A percentile compares a stretch with the other conserved stretches of the same genome.
phyloP scores from a whole-genome alignment of 1,140 invertebrate species.

The Cyphomyrmex costatus region DNA sequence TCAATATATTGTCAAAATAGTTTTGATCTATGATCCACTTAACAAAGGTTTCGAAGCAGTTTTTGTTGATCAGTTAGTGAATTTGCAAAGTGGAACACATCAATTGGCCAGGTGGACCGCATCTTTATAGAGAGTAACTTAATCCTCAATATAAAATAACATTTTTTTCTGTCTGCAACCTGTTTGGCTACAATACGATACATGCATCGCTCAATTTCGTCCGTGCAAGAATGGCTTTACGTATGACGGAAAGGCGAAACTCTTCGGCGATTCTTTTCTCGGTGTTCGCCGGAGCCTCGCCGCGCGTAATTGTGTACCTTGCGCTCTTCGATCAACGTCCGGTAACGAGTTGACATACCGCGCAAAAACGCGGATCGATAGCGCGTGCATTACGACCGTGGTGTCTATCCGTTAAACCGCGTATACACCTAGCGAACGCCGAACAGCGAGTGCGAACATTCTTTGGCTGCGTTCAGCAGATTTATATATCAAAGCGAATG shows the following conservation, averaged over 20 bases:
- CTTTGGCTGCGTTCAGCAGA: too few relatives aligned
- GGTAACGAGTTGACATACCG: slow-evolving; percentile 79
- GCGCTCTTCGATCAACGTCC: slow-evolving; percentile 76
- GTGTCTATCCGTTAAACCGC: slow-evolving; percentile 65
- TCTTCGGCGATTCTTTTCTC: slow-evolving; percentile 65
- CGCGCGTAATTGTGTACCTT: slow-evolving; percentile 76
- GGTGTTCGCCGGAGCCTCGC: slow-evolving; percentile 50
- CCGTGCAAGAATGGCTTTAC: slow-evolving; percentile 43
- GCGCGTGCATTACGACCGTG: slow-evolving; percentile 67
- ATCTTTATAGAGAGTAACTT: background rate
- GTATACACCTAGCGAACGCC: too few relatives aligned
- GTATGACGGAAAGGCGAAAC: slow-evolving; percentile 70
- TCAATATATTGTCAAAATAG: background rate
- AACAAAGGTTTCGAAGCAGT: too few relatives aligned
- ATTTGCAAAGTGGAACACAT: too few relatives aligned
- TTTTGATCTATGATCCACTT: background rate
- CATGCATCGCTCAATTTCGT: background rate
- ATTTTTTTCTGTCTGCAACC: background rate
- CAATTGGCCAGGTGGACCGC: too few relatives aligned
- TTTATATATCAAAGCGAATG: too few relatives aligned
- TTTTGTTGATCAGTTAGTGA: too few relatives aligned
- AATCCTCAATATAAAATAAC: background rate
- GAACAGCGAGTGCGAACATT: too few relatives aligned
- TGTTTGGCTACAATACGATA: background rate
- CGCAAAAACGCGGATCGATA: slow-evolving; percentile 77